phyloP scores from a whole-genome alignment of 1,140 invertebrate genomes.

The Drosophila willistoni region DNA sequence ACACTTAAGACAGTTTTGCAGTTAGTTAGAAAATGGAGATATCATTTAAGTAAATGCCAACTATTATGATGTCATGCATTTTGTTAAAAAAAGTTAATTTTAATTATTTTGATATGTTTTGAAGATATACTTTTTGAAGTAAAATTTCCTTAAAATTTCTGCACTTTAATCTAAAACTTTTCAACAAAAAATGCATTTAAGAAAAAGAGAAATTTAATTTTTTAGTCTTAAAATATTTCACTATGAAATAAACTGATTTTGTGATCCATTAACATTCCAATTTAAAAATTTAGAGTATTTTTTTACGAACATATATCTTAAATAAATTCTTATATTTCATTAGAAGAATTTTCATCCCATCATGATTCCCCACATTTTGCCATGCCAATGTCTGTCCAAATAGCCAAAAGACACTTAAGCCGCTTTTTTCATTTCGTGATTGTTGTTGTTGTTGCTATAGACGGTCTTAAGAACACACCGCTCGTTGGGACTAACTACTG shows the following conservation, averaged over 20 bases:
- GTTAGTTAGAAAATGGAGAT: not conserved
- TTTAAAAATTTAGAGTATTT: not conserved
- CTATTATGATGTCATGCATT: too few relatives aligned
- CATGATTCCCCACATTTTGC: not conserved
- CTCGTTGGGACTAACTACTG: constrained; percentile 9
- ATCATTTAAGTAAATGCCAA: not conserved
- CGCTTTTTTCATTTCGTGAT: constrained; percentile 20
- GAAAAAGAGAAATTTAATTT: too few relatives aligned
- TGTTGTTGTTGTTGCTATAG: not conserved
- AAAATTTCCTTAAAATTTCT: too few relatives aligned
- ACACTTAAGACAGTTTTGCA: not conserved
- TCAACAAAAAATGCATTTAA: too few relatives aligned
- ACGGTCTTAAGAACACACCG: not conserved
- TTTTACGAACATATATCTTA: not conserved
- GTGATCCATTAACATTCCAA: not conserved
- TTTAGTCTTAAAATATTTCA: too few relatives aligned
- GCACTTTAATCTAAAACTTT: too few relatives aligned
- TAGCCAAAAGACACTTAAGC: constrained; percentile 39
- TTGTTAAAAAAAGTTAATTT: too few relatives aligned
- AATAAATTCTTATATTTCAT: not conserved
- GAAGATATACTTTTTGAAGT: too few relatives aligned
- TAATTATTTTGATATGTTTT: too few relatives aligned
- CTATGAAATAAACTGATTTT: not conserved
- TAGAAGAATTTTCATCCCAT: not conserved
- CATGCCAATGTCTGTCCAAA: constrained; percentile 21